Base-by-base conservation (phyloP, 2,888 invertebrate genomes). In the Xestoiulus laeticollis region DNA sequence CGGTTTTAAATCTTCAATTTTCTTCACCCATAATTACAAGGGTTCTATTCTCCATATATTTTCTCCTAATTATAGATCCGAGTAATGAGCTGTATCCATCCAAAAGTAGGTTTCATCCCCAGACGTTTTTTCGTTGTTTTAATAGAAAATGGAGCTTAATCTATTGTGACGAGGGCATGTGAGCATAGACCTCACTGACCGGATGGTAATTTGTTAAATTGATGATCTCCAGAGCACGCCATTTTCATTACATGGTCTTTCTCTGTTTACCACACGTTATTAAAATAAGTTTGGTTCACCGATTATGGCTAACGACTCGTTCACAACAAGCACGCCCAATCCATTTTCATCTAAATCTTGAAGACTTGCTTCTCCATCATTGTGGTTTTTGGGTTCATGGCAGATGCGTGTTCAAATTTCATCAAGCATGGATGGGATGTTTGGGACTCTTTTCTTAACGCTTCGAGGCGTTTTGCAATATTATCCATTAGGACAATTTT, bases 301-400 rank as follows among this genome's bases (percentile, higher is more conserved):
- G 68, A 68, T 26, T 68, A 68, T 68, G 68, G 68, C 26, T 68
- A 68, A 68, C 68, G 68, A 68, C 68, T 68, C 68, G 68, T 68
- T 26, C 68, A 68, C 68, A 26, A 26, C 68, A 68, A 68, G 68
- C 26, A 68, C 68, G 68, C 68, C 68, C 68, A 68, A 68, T 68
- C 68, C 68, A 68, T 68, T 68, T 68, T 68, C 68, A 68, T 68
- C 68, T 68, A 22, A 68, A 68, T 68, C 68, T 68, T 22, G 68
- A 26, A 68, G 68, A 22, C 26, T 68, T 68, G 10, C 22, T 68
- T 53, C 53, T 53, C 53, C 53, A 19, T 19, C 53, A 1, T 53
- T 68, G 68, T 68, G 68, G 68, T 68, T 26, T 43, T 16, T 68
- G 22, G 22, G 22, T 22, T 68, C 68, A 10, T 22, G 26, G 26